Base-by-base conservation (phyloP, 2,797 vertebrate species). In the Yasuhikotakia modesta region DNA sequence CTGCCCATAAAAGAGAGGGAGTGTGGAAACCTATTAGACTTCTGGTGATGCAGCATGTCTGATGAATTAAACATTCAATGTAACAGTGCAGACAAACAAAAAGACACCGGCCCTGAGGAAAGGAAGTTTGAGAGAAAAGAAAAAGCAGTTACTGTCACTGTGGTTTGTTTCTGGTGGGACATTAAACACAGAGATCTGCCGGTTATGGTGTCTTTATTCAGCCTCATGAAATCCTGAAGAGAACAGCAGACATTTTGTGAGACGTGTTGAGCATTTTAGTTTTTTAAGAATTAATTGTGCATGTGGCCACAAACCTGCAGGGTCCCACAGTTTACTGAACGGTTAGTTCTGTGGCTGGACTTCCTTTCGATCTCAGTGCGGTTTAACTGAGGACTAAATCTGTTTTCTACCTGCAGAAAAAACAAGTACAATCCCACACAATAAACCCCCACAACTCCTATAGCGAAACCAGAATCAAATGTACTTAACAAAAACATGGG, bases 181-280 rank as follows among this genome's bases (percentile, higher is more conserved):
- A 88, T 87, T 83, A 79, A 84, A 85, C 85, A 79, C 52, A 86
- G 50, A 14, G 84, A 85, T 70, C 65, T 48, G 72, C 82, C 82
- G 11, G 70, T 86, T 80, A 63, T 75, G 53, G 71, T 83, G 70
- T 78, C 70, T 84, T 86, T 83, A 70, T 88, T 86, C 68, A 71
- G 24, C 74, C 58, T 74, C 5, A 69, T 53, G 61, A 21, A 7
- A 55, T 84, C 76, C 81, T 68, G 80, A 86, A 88, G 67, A 78
- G 50, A 64, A 79, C 70, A 84, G 17, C 11, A 84, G 67, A 84
- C 0, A 71, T 61, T 76, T 48, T 61, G 30, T 77, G 27, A 77
- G 43, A 58, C 22, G 22, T 21, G 45, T 64, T n/a, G 16, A 60
- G 10, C 1, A 30, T 32, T 39, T 12, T 55, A 10, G 6, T 63